These are phyloP conservation scores for Steinernema carpocapsae DNA, from an alignment of 2,888 invertebrate species.

Conservation along the genomic window DNA sequence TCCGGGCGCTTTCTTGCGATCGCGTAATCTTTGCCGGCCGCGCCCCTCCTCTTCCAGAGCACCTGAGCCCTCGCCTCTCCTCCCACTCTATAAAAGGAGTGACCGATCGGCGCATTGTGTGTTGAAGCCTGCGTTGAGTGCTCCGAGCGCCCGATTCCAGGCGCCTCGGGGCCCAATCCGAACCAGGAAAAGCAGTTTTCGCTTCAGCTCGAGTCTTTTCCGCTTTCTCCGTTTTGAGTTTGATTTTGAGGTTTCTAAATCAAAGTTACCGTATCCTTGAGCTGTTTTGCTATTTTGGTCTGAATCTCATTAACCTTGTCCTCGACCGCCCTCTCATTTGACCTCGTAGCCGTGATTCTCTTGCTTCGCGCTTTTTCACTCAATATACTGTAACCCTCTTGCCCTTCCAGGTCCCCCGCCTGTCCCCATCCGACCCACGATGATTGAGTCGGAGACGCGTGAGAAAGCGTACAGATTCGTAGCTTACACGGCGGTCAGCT, in stretches of 20 bases:
- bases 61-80: background rate
- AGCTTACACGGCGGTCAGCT: constrained; percentile 65
- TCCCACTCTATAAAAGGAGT: constrained; percentile 25
- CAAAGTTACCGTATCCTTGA: too few species aligned
- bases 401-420: background rate
- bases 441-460: constrained; percentile 53
- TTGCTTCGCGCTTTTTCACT: background rate
- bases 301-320: too few species aligned
- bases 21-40: constrained; percentile 8
- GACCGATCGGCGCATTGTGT: constrained; percentile 1
- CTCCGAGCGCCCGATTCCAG: too few species aligned
- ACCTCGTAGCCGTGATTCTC: too few species aligned
- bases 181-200: too few species aligned
- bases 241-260: too few species aligned
- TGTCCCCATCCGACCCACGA: constrained; percentile 39
- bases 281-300: too few species aligned
- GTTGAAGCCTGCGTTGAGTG: background rate
- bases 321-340: too few species aligned
- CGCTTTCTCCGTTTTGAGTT: too few species aligned
- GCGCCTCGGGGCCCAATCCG: too few species aligned
- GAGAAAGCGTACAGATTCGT: constrained; percentile 64
- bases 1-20: constrained; percentile 28
- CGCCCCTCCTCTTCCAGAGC: too few species aligned
- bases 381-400: background rate
- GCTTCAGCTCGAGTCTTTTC: too few species aligned